Evolutionary conservation across 2,797 vertebrate species (phyloP).

Genomic region (Channallabes apus): DNA sequence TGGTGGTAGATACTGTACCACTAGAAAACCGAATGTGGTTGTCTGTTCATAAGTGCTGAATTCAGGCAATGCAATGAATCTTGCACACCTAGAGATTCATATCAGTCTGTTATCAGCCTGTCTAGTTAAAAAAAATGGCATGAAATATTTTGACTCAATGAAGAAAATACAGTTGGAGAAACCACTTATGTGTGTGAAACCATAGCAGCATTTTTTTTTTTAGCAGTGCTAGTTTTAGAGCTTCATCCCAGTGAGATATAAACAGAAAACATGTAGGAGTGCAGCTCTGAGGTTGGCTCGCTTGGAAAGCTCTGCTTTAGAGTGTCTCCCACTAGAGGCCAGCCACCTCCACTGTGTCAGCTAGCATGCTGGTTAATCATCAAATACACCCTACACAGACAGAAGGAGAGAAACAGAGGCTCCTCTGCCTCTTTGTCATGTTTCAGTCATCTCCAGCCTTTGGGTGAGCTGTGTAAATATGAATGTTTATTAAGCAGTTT

Average conservation of each 20-base stretch:
- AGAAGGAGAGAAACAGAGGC: conserved; percentile 49
- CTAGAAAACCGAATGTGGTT: conserved; percentile 24
- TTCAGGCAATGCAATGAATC: conserved; percentile 29
- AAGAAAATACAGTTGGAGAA: conserved; percentile 48
- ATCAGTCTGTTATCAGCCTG: conserved; percentile 40
- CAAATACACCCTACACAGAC: conserved; percentile 55
- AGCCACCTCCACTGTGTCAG: conserved; percentile 60
- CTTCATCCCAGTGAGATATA: conserved; percentile 55
- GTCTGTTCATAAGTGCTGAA: conserved; percentile 40
- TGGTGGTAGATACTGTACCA: conserved; percentile 17
- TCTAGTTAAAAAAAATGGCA: conserved; percentile 37
- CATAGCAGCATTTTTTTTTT: conserved; percentile 30
- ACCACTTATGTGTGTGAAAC: conserved; percentile 48
- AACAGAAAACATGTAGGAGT: conserved; percentile 61
- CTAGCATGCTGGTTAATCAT: conserved; percentile 60
- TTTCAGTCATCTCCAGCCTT: conserved; percentile 48
- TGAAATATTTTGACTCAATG: conserved; percentile 42
- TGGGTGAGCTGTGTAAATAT: conserved; percentile 36
- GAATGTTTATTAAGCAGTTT: conserved; percentile 46
- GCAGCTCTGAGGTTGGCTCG: conserved; percentile 53
- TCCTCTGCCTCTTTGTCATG: conserved; percentile 52
- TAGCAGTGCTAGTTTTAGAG: conserved; percentile 42
- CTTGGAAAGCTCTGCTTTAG: conserved; percentile 57
- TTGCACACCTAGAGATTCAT: conserved; percentile 11
- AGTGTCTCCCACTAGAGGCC: conserved; percentile 59